Evolutionary conservation across 2,113 vertebrate genomes (phyloP), one percentile per base, ranked within the genome.

Genomic region (Aspiorhynchus laticeps): DNA sequence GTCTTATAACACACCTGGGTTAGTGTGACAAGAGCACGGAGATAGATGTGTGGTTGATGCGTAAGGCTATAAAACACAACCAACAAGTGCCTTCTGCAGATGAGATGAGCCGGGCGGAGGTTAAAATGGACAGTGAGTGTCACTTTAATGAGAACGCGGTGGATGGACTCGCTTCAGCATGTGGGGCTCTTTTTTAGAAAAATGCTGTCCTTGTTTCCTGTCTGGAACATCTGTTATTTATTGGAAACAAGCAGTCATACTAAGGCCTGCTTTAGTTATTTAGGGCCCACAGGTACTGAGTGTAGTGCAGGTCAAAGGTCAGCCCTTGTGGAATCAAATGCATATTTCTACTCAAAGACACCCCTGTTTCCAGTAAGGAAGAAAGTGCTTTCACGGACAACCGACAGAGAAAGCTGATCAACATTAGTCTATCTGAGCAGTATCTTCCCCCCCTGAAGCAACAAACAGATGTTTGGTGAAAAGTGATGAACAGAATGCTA

Each of bases 181-280:
- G 31, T 76, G 51, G 63, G 80, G 26, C 41, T 86, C 63, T 87
- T 59, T 81, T 84, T 80, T 85, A 1, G 33, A 86, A 56, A 84
- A 88, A 89, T 80, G 83, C 84, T 61, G 84, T 85, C 82, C 84
- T 88, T 85, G 86, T 90, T 92, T 92, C 91, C 89, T 86, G 87
- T 88, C 87, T 84, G 79, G 69, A 89, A 91, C 91, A 92, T 92
- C 90, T 92, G 91, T 88, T 91, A 89, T 92, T 92, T 91, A 90
- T 92, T 90, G 91, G 89, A 87, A 83, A 87, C 83, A 56, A 73
- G 81, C 84, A 77, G 84, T 88, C 87, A 61, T 14, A 86, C 80
- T 88, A 87, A 89, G 90, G 87, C 87, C 33, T 67, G 90, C 84
- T 91, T 90, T 88, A 89, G 87, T 89, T 87, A 83, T 90, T 88